Percentiles rank a stretch among this genome's conserved stretches.
Conservation (phyloP, 1,140 invertebrate genomes). For the Elysia chlorotica region DNA sequence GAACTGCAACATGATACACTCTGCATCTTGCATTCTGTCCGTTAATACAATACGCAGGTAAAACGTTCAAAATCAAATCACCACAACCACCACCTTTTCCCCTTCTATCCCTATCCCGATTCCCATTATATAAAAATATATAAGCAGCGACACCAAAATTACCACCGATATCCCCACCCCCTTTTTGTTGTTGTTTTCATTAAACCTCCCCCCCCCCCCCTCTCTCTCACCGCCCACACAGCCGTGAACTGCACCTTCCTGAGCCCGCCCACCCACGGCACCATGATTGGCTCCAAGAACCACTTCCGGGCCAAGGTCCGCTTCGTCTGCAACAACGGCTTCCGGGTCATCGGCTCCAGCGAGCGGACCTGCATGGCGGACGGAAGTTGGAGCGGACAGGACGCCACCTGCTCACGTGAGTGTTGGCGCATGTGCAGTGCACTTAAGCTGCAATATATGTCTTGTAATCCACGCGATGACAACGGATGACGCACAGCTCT, state of each 20-base stretch:
- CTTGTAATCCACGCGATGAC: no score
- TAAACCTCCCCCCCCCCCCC: background rate
- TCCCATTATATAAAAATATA: background rate
- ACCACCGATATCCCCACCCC: no score
- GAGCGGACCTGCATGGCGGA: constrained; percentile 91
- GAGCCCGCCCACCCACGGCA: constrained; percentile 86
- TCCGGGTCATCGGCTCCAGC: constrained; percentile 82
- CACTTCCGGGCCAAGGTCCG: constrained; percentile 91
- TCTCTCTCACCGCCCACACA: constrained; percentile 47
- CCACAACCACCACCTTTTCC: background rate
- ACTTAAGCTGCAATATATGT: no score
- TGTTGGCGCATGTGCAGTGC: no score
- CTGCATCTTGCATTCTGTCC: no score
- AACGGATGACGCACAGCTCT: no score
- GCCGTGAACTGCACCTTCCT: constrained; percentile 88
- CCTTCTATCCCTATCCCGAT: background rate
- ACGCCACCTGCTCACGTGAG: constrained; percentile 87
- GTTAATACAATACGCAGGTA: no score
- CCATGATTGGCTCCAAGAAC: constrained; percentile 87
- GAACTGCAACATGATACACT: no score
- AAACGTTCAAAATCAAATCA: background rate
- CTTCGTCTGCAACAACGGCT: constrained; percentile 93
- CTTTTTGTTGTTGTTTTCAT: no score
- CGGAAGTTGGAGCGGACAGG: constrained; percentile 86
- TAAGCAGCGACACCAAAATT: background rate